Base-by-base conservation (phyloP, 2,797 vertebrate genomes). In the Neosalanx taihuensis region DNA sequence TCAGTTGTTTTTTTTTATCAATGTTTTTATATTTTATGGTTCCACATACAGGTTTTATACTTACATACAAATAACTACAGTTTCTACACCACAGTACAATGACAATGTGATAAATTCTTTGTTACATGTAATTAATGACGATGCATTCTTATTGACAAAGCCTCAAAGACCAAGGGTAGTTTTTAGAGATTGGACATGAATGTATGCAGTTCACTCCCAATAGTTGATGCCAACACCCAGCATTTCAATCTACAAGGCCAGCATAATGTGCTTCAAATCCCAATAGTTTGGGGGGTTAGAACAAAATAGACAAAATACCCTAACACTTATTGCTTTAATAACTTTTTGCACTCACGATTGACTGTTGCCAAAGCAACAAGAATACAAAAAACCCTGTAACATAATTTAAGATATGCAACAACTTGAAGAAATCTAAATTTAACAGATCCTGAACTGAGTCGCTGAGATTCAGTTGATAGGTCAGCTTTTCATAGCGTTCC, bases 81-180 rank as follows among this genome's bases (percentile, higher is more conserved):
- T 89, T 94, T 93, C 94, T 96, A 96, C 93, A 89, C 85, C 94
- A 96, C 94, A 35, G 83, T 93, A 96, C 94, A 81, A 90, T 90
- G 91, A 92, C 88, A 88, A 88, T 80, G 89, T 92, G 90, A 90
- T 89, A 83, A 85, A 83, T 81, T 90, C 74, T 85, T 87, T 83
- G 82, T 90, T 88, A 92, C 86, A 85, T 86, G 89, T 79, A 91
- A 85, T 90, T 87, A 77, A 92, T 89, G 88, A 84, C 81, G 76
- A 90, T 84, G 87, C 84, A 89, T 83, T 90, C 85, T 87, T 85
- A 87, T 85, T 75, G 88, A 92, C 87, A 90, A 82, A 89, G 89
- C 89, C 80, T 89, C 81, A 79, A 75, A 84, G 86, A 87, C 79
- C 82, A 76, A 76, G 79, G 79, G 76, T 83, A 87, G 81, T 85